Percentiles rank a stretch among this genome's conserved stretches.
Conservation (phyloP, 2,113 vertebrate species). For the Xenus cinereus region DNA sequence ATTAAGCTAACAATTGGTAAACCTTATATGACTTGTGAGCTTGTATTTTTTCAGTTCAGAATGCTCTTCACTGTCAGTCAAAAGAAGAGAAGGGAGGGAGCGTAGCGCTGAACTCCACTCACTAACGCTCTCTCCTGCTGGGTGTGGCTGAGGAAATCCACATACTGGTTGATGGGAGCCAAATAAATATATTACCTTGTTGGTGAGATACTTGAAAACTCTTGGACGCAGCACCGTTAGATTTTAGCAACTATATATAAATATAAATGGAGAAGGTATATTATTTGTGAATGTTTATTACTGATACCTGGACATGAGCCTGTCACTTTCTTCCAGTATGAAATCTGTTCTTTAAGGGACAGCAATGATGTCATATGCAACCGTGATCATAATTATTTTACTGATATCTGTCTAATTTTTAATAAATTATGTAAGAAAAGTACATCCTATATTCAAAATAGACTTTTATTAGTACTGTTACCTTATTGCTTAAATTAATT, state of each 20-base stretch:
- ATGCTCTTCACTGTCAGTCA: background rate
- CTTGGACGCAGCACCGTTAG: background rate
- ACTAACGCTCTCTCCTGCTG: background rate
- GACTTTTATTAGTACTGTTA: background rate
- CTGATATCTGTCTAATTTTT: background rate
- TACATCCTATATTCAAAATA: background rate
- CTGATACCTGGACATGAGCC: background rate
- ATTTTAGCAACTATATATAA: background rate
- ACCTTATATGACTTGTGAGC: background rate
- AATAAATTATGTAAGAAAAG: background rate
- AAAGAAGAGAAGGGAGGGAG: background rate
- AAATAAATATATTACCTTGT: background rate
- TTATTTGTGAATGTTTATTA: background rate
- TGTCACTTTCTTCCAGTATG: background rate
- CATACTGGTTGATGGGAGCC: background rate
- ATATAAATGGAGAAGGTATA: background rate
- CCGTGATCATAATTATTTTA: fast-evolving
- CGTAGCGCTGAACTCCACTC: background rate
- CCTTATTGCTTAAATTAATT: background rate
- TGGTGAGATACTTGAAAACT: background rate
- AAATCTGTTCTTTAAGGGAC: background rate
- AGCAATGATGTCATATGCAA: background rate
- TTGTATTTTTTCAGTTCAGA: background rate
- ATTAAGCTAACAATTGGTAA: background rate
- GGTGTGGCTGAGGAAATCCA: background rate